phyloP scores from a whole-genome alignment of 1,140 invertebrate species.

The Drosophila persimilis region DNA sequence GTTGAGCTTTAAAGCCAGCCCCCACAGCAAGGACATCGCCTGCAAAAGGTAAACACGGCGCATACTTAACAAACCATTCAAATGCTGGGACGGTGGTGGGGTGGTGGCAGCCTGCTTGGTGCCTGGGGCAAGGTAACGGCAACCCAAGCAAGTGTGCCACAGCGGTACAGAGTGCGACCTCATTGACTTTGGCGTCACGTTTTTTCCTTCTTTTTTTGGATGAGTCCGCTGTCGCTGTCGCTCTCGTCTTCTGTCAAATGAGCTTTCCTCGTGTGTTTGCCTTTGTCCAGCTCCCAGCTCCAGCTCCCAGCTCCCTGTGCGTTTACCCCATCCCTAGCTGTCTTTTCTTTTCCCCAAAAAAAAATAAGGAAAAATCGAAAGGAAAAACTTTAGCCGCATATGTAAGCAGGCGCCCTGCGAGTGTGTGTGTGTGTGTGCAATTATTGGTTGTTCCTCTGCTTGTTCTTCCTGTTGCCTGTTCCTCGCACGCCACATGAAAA shows the following conservation, averaged over 20 bases:
- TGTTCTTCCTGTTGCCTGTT: slow-evolving; percentile 39
- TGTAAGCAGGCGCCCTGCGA: slow-evolving; percentile 42
- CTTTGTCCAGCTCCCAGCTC: slow-evolving; percentile 17
- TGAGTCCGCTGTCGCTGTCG: slow-evolving; percentile 21
- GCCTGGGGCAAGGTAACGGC: slow-evolving; percentile 16
- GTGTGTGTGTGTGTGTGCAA: slow-evolving; percentile 25
- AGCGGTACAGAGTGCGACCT: slow-evolving; percentile 50
- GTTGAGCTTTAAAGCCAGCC: slow-evolving; percentile 34
- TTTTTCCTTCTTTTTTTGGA: slow-evolving; percentile 30
- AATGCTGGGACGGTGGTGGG: slow-evolving; percentile 34
- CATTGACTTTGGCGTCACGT: slow-evolving; percentile 74
- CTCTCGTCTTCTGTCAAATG: slow-evolving; percentile 38
- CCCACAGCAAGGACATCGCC: slow-evolving; percentile 62
- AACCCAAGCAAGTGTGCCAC: not conserved
- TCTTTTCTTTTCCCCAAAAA: not conserved
- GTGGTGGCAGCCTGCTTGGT: slow-evolving; percentile 36
- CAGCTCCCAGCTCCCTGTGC: slow-evolving; percentile 14
- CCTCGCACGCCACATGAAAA: slow-evolving; percentile 74
- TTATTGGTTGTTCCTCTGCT: slow-evolving; percentile 50
- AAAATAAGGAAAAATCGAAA: slow-evolving; percentile 8
- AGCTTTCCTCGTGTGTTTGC: slow-evolving; percentile 33
- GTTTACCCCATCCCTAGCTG: not conserved
- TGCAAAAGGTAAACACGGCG: slow-evolving; percentile 63
- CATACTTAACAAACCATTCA: slow-evolving; percentile 58
- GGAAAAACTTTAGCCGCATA: slow-evolving; percentile 51